Conservation (phyloP, 2,797 vertebrate species). For the Fistularia commersonii region DNA sequence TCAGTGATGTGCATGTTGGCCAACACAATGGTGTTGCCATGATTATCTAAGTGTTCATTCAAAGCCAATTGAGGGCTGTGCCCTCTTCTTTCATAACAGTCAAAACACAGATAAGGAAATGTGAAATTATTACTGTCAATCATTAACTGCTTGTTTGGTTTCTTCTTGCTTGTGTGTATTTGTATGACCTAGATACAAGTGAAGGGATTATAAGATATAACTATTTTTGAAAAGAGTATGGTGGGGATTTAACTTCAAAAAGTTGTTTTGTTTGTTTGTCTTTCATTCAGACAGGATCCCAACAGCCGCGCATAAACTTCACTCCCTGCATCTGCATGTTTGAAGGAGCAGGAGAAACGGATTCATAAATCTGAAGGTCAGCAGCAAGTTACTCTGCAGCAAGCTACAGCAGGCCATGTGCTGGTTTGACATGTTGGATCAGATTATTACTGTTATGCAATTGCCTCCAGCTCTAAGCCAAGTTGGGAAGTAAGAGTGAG, state of each 20-base stretch:
- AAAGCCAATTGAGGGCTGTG: too few species aligned
- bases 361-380: slow-evolving; percentile 45
- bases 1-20: too few species aligned
- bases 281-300: slow-evolving; percentile 3
- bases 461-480: slow-evolving; percentile 14
- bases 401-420: slow-evolving; percentile 23
- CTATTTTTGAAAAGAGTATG: neutral
- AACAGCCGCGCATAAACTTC: slow-evolving; percentile 19
- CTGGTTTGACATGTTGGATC: slow-evolving; percentile 38
- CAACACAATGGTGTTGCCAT: too few species aligned
- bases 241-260: too few species aligned
- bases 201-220: neutral
- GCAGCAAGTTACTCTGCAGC: slow-evolving; percentile 24
- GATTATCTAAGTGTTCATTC: too few species aligned
- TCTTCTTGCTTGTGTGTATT: too few species aligned
- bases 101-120: too few species aligned
- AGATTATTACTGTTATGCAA: slow-evolving; percentile 36
- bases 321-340: slow-evolving; percentile 10
- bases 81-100: too few species aligned
- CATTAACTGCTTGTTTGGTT: too few species aligned
- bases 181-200: too few species aligned
- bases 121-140: too few species aligned
- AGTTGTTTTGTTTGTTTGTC: too few species aligned
- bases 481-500: slow-evolving; percentile 3
- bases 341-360: slow-evolving; percentile 14